Conservation (phyloP, 1,140 invertebrate species). For the Bombus waltoni region DNA sequence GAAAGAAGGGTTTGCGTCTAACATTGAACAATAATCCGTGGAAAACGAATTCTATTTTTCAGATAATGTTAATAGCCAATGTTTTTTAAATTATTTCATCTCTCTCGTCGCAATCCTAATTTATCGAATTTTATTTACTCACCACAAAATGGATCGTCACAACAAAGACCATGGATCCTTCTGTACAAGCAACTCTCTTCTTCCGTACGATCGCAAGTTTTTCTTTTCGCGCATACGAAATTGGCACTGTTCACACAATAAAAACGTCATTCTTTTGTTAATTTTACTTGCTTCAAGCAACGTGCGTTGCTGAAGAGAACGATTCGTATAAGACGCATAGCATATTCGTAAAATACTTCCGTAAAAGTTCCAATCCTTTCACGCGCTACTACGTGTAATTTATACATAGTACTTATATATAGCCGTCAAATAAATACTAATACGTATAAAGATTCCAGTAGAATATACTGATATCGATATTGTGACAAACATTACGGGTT, state of each 20-base stretch:
- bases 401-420: neutral
- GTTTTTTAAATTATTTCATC: no score
- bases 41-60: no score
- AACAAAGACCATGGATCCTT: neutral
- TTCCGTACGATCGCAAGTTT: neutral
- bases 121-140: neutral
- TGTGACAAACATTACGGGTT: neutral
- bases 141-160: neutral
- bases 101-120: neutral
- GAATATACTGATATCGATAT: neutral
- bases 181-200: neutral
- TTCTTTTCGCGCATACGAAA: neutral
- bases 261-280: neutral
- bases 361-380: no score
- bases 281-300: no score
- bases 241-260: neutral
- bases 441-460: no score
- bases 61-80: no score
- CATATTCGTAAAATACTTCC: no score
- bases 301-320: no score
- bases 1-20: no score
- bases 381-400: no score
- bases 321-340: no score
- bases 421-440: neutral
- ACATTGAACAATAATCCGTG: no score